Evolutionary conservation across 2,113 vertebrate genomes (phyloP).

Genomic region (Aspidoscelis tigris): DNA sequence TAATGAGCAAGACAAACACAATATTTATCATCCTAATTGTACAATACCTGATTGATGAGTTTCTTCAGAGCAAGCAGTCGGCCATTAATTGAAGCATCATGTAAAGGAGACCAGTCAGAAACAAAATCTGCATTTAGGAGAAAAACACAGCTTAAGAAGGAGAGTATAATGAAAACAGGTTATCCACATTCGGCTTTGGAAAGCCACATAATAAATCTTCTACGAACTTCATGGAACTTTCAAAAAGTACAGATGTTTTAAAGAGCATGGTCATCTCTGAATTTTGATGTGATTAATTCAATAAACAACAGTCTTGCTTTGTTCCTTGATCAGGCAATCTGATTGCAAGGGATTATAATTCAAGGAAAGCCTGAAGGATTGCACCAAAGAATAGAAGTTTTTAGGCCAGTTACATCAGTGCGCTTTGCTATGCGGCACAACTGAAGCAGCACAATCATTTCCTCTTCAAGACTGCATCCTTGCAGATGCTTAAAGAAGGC

Average conservation of each 20-base stretch:
- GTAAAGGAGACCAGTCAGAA: slow-evolving; percentile 89
- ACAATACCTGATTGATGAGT: slow-evolving; percentile 83
- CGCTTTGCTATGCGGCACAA: not conserved
- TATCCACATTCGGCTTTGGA: not conserved
- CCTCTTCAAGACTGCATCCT: too few species aligned
- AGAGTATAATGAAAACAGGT: not conserved
- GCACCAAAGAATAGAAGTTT: not conserved
- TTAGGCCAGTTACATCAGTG: not conserved
- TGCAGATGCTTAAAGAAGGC: too few species aligned
- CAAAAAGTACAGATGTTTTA: not conserved
- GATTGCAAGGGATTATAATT: slow-evolving; percentile 10
- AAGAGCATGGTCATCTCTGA: not conserved
- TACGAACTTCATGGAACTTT: not conserved
- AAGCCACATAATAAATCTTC: slow-evolving; percentile 1
- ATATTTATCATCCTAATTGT: not conserved
- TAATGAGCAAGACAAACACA: slow-evolving; percentile 34
- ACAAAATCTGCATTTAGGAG: slow-evolving; percentile 69
- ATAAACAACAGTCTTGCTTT: not conserved
- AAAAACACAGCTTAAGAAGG: slow-evolving; percentile 10
- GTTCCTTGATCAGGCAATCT: slow-evolving; percentile 19
- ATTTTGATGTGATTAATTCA: slow-evolving; percentile 9
- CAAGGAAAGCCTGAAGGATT: not conserved
- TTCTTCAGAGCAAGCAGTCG: slow-evolving; percentile 76
- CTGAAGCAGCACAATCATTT: not conserved
- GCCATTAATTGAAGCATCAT: slow-evolving; percentile 87